Evolutionary conservation across 2,113 vertebrate species (phyloP).

Genomic region (Gulo gulo): DNA sequence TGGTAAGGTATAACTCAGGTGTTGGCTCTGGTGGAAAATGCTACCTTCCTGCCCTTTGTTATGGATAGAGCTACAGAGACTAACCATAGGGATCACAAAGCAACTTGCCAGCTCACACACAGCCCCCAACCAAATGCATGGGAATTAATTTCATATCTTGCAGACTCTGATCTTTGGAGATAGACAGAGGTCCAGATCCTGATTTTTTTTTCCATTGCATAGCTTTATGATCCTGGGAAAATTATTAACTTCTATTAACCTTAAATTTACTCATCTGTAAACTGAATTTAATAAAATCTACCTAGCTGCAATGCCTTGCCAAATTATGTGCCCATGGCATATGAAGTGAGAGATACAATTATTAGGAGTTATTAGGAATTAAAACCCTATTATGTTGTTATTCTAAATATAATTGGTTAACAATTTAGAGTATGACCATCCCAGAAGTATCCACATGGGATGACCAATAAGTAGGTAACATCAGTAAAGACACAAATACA

Average conservation of each 20-base stretch:
- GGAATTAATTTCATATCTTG: background rate
- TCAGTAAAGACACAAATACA: background rate
- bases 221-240: background rate
- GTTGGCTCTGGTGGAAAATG: background rate
- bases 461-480: background rate
- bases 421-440: background rate
- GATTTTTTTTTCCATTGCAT: background rate
- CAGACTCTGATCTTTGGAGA: background rate
- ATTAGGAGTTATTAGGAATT: background rate
- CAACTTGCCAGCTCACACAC: background rate
- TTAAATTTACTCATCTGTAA: slow-evolving; percentile 28
- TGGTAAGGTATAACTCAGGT: background rate
- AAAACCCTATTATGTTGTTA: background rate
- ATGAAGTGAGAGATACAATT: background rate
- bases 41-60: background rate
- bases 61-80: background rate
- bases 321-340: background rate
- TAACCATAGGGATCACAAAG: background rate
- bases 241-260: background rate
- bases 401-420: background rate
- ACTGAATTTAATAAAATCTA: background rate
- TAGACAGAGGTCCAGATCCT: background rate
- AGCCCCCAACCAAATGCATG: background rate
- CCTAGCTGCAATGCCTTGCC: background rate
- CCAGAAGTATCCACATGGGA: background rate